Evolutionary conservation across 2,797 vertebrate species (phyloP), one percentile per base, ranked within the genome.

Genomic region (Coreius guichenoti): DNA sequence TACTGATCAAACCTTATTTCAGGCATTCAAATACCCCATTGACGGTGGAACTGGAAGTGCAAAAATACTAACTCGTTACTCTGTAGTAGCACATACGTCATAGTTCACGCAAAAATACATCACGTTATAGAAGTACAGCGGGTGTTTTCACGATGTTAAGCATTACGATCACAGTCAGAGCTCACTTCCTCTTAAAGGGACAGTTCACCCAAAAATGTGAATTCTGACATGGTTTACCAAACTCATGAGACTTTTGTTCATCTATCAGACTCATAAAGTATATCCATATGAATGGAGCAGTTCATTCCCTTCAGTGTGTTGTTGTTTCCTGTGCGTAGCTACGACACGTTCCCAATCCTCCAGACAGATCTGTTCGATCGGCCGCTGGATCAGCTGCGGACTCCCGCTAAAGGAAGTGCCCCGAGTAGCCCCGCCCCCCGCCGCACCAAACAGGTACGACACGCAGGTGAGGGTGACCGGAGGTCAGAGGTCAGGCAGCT

Each of bases 401-500:
- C 94, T 82, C 96, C 96, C 0, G 91, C 95, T 0, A 95, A 96
- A 75, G 97, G 95, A 75, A 97, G 97, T 0, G 96, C 97, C 3
- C 98, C 98, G 14, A 97, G 95, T 87, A 98, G 97, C 91, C 97
- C 98, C 0, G 97, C 97, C 4, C 97, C 98, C 0, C 95, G 97
- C 1, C 94, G 98, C 39, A 98, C 97, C 67, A 98, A 98, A 86
- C 98, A 98, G 97, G 98, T 97, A 92, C 14, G 12, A n/a, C 21
- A 26, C 29, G 3, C 17, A 6, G 29, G 7, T 51, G 6, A 23
- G 2, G n/a, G 69, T 74, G 17, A 13, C 5, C 36, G 7, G 17
- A 8, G 72, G 45, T 68, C 79, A 39, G 29, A 67, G 29, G 23
- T 33, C 31, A 69, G 65, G 8, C 31, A 0, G 14, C 75, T 61